phyloP scores from a whole-genome alignment of 2,888 invertebrate species.

The Pseudeuparius sepicola region DNA sequence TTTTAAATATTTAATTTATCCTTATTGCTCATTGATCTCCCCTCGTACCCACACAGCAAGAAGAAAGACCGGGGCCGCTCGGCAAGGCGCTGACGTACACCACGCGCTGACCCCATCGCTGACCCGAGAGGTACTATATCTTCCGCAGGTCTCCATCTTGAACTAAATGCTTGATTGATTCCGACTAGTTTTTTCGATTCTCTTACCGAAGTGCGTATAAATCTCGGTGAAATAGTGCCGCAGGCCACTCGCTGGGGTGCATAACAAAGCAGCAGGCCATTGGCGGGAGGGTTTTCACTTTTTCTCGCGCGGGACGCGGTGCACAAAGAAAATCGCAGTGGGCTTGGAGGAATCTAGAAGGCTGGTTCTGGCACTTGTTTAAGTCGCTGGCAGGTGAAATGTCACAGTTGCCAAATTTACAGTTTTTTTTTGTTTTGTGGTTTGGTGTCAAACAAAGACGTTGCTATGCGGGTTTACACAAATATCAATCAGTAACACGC shows the following conservation, averaged over 20 bases:
- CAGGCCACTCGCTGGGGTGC: conserved; percentile 36
- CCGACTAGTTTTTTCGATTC: conserved; percentile 42
- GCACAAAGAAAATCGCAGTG: too few species aligned
- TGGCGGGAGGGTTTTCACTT: conserved; percentile 30
- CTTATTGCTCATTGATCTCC: not conserved
- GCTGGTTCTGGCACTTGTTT: too few species aligned
- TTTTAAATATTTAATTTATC: not conserved
- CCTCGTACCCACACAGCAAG: not conserved
- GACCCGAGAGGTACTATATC: conserved; percentile 40
- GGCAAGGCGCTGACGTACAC: conserved; percentile 36
- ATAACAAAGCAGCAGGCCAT: conserved; percentile 40
- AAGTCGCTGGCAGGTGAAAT: too few species aligned
- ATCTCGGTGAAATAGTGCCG: conserved; percentile 41
- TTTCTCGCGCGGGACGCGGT: conserved; percentile 22
- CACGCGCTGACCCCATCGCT: conserved; percentile 36
- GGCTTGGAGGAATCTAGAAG: too few species aligned
- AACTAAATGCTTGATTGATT: conserved; percentile 42
- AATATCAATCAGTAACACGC: too few species aligned
- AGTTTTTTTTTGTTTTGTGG: too few species aligned
- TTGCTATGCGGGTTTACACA: too few species aligned
- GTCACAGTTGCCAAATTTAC: too few species aligned
- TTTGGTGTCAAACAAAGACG: too few species aligned
- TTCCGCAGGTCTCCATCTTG: conserved; percentile 39
- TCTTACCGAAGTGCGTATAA: conserved; percentile 41
- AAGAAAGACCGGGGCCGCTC: conserved; percentile 19